A percentile compares a stretch with the other conserved stretches of the same genome.
Conservation (phyloP, 2,113 vertebrate genomes). For the Hyperoodon ampullatus region DNA sequence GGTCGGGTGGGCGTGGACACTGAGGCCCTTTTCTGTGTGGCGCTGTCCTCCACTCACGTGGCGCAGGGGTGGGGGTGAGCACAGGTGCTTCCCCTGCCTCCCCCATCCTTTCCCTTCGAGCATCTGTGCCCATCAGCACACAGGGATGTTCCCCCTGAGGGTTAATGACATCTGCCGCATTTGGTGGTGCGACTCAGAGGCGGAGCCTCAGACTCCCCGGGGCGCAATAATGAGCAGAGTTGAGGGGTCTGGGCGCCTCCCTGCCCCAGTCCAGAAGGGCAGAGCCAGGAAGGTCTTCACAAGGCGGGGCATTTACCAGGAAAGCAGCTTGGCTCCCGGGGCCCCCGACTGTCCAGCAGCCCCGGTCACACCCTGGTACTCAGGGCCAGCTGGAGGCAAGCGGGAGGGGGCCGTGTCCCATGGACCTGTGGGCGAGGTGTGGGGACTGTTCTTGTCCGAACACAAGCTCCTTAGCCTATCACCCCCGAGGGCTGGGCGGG, state of each 20-base stretch:
- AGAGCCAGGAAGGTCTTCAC: background rate
- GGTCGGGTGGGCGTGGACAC: background rate
- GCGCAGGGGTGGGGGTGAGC: background rate
- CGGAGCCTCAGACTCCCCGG: background rate
- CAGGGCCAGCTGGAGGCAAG: background rate
- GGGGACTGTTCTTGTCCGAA: background rate
- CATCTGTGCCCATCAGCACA: background rate
- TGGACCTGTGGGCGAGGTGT: background rate
- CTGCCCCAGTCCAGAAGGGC: background rate
- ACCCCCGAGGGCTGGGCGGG: background rate
- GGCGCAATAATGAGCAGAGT: background rate
- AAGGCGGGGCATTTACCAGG: background rate
- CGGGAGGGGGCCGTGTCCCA: accelerated
- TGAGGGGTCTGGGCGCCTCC: background rate
- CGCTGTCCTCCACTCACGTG: background rate
- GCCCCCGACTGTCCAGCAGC: no score
- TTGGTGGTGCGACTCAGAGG: background rate
- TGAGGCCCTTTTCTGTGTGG: background rate
- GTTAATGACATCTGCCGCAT: background rate
- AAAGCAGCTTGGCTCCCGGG: background rate
- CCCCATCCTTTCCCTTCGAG: background rate
- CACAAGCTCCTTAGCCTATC: no score
- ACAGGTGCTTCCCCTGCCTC: no score
- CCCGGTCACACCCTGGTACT: background rate
- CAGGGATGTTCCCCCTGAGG: background rate